These are phyloP conservation scores for Harpagifer antarcticus DNA, from an alignment of 2,797 vertebrate genomes.

Conservation along the genomic window DNA sequence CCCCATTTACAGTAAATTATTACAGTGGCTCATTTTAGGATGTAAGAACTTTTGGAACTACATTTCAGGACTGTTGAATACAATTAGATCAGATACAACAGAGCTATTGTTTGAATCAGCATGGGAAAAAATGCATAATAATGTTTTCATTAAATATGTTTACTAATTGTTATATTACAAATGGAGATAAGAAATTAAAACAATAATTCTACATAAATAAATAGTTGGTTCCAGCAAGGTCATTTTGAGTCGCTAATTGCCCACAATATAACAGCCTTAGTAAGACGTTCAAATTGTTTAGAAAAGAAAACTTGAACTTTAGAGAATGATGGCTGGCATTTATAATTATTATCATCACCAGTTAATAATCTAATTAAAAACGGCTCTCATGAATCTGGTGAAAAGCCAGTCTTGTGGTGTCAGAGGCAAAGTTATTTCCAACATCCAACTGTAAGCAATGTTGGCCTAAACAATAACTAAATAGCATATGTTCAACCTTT, in stretches of 20 bases:
- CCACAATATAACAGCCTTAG: neutral
- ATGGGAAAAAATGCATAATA: neutral
- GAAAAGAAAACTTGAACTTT: no score
- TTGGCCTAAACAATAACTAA: no score
- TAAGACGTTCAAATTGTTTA: neutral
- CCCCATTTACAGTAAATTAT: conserved; percentile 12
- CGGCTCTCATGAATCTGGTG: neutral
- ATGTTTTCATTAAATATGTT: neutral
- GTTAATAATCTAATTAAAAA: neutral
- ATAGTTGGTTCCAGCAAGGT: neutral
- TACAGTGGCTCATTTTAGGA: conserved; percentile 11
- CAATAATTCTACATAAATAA: neutral
- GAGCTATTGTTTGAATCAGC: neutral
- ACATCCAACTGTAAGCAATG: no score
- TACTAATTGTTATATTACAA: neutral
- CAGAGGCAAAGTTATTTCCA: neutral
- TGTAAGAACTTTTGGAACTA: neutral
- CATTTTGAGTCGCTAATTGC: neutral
- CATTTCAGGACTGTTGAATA: neutral
- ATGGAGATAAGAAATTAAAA: neutral
- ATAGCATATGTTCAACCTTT: no score
- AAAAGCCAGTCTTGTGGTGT: neutral
- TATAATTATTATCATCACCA: neutral
- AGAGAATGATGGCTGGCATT: no score
- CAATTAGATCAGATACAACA: conserved; percentile 1